A percentile compares a stretch with the other conserved stretches of the same genome.
Evolutionary conservation across 1,140 invertebrate genomes (phyloP).

Genomic region (Callitettix versicolor): DNA sequence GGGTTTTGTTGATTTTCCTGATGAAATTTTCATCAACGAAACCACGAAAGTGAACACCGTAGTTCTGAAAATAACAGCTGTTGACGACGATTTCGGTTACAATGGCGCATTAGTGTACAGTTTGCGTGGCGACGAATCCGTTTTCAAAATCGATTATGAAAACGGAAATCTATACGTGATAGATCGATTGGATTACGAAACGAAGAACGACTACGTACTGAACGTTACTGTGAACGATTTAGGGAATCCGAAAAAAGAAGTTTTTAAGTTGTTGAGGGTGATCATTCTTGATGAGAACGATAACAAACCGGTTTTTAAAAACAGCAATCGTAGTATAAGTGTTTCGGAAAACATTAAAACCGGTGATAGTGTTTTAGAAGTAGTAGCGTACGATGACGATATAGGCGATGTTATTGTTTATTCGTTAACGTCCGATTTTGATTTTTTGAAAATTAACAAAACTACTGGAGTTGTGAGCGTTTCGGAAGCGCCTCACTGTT

Average conservation of each 20-base stretch:
- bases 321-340: constrained; percentile 64
- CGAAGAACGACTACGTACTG: constrained; percentile 66
- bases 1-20: constrained; percentile 64
- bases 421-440: constrained; percentile 63
- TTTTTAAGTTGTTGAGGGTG: constrained; percentile 61
- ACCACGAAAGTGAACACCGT: constrained; percentile 66
- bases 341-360: constrained; percentile 77
- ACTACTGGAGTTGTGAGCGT: too few relatives aligned
- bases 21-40: constrained; percentile 74
- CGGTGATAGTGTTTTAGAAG: constrained; percentile 66
- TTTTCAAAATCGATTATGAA: constrained; percentile 77
- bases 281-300: constrained; percentile 77
- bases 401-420: constrained; percentile 67
- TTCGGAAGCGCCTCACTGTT: too few relatives aligned
- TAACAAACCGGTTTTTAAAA: constrained; percentile 75
- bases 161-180: constrained; percentile 74
- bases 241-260: constrained; percentile 65
- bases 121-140: constrained; percentile 76
- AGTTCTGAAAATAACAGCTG: constrained; percentile 58
- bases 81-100: constrained; percentile 82
- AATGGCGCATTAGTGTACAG: constrained; percentile 82
- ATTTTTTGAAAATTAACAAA: constrained; percentile 71
- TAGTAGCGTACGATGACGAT: constrained; percentile 80
- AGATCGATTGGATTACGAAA: constrained; percentile 77
- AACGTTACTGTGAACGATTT: constrained; percentile 84